phyloP scores from a whole-genome alignment of 1,140 invertebrate genomes.

The Xylocopa sonorina region DNA sequence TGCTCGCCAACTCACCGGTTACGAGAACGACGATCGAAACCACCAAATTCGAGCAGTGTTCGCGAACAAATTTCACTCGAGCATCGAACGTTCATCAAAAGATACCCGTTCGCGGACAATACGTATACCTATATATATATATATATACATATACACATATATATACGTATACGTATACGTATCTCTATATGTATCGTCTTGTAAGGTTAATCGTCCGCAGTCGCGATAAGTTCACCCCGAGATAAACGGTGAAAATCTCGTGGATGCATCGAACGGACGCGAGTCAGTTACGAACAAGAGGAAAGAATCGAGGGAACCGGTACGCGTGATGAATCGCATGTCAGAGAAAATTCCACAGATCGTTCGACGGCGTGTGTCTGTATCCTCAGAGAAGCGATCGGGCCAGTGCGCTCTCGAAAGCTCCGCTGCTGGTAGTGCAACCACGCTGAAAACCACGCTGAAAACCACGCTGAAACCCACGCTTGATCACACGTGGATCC shows the following conservation, averaged over 20 bases:
- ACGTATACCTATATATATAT: too few species aligned
- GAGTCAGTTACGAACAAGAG: not conserved
- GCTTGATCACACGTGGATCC: slow-evolving; percentile 42
- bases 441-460: slow-evolving; percentile 46
- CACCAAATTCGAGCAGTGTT: not conserved
- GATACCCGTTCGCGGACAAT: too few species aligned
- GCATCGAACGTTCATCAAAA: too few species aligned
- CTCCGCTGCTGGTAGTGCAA: slow-evolving; percentile 11
- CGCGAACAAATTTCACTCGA: too few species aligned
- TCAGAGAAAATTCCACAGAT: not conserved
- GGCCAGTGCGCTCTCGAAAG: not conserved
- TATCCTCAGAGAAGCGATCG: slow-evolving; percentile 26
- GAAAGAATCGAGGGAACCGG: not conserved
- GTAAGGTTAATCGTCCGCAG: not conserved
- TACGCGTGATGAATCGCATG: too few species aligned
- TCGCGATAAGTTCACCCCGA: not conserved
- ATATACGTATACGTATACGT: too few species aligned
- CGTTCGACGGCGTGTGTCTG: not conserved
- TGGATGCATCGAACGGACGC: not conserved
- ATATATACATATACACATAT: too few species aligned
- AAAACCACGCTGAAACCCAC: slow-evolving; percentile 45
- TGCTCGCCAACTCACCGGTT: not conserved
- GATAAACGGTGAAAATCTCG: not conserved
- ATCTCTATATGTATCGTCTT: too few species aligned
- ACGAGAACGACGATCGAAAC: too few species aligned